phyloP scores from a whole-genome alignment of 2,797 vertebrate species.

The Otus scops region DNA sequence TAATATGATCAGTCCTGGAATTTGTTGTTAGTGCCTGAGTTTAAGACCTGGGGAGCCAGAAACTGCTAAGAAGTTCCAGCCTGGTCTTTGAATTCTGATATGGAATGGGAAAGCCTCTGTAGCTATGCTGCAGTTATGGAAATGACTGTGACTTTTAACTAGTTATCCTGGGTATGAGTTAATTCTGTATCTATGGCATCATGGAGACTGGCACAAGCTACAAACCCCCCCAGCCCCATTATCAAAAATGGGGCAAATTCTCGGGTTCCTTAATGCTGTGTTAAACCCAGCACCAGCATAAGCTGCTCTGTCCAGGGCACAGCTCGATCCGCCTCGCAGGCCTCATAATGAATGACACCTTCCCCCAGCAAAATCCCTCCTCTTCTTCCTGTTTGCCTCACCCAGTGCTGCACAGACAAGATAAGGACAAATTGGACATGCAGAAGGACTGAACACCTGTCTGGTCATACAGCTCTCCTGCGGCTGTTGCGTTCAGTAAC shows the following conservation, averaged over 20 bases:
- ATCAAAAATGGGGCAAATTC: not conserved
- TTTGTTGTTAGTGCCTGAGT: not conserved
- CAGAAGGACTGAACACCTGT: not conserved
- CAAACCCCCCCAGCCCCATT: no score
- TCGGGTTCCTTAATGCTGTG: not conserved
- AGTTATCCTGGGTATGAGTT: not conserved
- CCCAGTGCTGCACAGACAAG: not conserved
- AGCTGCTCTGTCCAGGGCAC: not conserved
- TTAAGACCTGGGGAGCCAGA: not conserved
- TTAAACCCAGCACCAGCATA: not conserved
- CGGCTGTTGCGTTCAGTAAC: not conserved
- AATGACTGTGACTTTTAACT: not conserved
- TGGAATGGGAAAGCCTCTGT: not conserved
- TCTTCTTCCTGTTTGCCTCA: not conserved
- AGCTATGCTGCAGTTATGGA: not conserved
- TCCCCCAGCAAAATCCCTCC: not conserved
- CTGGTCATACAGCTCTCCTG: no score
- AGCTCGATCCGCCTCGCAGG: not conserved
- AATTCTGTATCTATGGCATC: not conserved
- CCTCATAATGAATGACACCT: not conserved
- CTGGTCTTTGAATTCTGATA: not conserved
- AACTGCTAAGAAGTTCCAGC: not conserved
- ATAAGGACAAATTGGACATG: not conserved
- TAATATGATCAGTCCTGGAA: not conserved
- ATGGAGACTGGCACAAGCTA: not conserved